Evolutionary conservation across 2,888 invertebrate species (phyloP).

Genomic region (Drosophila nigricruria): DNA sequence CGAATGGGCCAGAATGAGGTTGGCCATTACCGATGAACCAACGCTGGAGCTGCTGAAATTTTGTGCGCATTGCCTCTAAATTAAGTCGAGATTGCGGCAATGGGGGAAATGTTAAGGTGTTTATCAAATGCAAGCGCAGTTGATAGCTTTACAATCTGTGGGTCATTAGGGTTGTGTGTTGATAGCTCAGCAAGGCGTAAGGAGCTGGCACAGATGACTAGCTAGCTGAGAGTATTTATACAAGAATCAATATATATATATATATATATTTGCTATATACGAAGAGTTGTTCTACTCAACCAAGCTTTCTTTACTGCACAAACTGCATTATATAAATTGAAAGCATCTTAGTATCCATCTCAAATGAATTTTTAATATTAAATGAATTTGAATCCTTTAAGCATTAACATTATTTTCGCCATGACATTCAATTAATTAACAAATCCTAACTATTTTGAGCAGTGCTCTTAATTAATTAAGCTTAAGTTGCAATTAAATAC

Average conservation of each 20-base stretch:
- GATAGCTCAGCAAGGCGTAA: not conserved
- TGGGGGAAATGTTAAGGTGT: conserved; percentile 45
- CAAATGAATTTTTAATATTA: not conserved
- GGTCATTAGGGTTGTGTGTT: conserved; percentile 37
- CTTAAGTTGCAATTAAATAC: conserved; percentile 1
- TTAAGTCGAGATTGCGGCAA: conserved; percentile 42
- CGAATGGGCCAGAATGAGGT: conserved; percentile 21
- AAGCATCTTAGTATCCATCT: too few relatives aligned
- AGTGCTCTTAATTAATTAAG: not conserved
- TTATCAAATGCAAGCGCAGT: conserved; percentile 39
- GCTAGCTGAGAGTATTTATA: not conserved
- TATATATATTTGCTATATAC: not conserved
- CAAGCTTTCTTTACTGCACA: not conserved
- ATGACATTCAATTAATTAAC: conserved; percentile 1
- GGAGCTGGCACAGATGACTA: not conserved
- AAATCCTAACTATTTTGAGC: not conserved
- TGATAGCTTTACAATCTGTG: conserved; percentile 41
- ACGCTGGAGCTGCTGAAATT: conserved; percentile 7
- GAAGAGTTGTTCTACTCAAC: not conserved
- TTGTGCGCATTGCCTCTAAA: conserved; percentile 31
- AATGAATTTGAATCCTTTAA: not conserved
- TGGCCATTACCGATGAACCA: conserved; percentile 32
- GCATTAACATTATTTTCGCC: too few relatives aligned
- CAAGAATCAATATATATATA: not conserved
- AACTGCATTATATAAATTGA: not conserved